Base-by-base conservation (phyloP, 2,888 invertebrate species). In the Drosophila aldrichi region DNA sequence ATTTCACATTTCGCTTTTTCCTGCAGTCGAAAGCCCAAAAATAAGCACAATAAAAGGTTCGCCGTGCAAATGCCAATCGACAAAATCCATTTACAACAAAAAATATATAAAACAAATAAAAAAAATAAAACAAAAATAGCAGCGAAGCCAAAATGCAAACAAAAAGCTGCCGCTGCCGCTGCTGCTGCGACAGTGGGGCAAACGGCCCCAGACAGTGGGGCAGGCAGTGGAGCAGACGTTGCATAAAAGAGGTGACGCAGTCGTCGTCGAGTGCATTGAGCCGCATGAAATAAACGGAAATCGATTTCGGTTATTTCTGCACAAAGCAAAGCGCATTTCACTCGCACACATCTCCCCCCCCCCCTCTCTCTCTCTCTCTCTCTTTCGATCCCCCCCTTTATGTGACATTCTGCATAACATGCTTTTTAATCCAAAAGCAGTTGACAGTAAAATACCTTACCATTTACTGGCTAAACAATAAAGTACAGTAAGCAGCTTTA, bases 301-400 rank as follows among this genome's bases (percentile, higher is more conserved):
- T 86, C 82, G 88, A 89, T 89, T 79, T 84, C 54, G 68, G 70
- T 64, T 69, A 68, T 76, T 73, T 73, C 57, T 41, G 41, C 71
- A 52, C 54, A 52, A 48, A 43, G 59, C 54, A 52, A 54, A 54
- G 59, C 54, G 44, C 74, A 64, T 57, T 25, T 67, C 41, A 22
- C 57, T 36, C 36, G 22, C 66, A 36, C 2, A n/a, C n/a, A 43
- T 10, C 49, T 14, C 49, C 32, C 12, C 20, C 8, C n/a, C n/a
- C n/a, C 12, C 4, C 25, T 18, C 12, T 9, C 40, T 10, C 12
- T 7, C 25, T 14, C 12, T 9, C 40, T 34, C 25, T 22, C 12
- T 34, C 14, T 20, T 1, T 10, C 16, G 9, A 4, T 10, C 3
- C 14, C 29, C 3, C 14, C 29, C 49, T 34, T 18, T 49, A 32